phyloP scores from a whole-genome alignment of 2,113 vertebrate species.

The Phalacrocorax pelagicus region DNA sequence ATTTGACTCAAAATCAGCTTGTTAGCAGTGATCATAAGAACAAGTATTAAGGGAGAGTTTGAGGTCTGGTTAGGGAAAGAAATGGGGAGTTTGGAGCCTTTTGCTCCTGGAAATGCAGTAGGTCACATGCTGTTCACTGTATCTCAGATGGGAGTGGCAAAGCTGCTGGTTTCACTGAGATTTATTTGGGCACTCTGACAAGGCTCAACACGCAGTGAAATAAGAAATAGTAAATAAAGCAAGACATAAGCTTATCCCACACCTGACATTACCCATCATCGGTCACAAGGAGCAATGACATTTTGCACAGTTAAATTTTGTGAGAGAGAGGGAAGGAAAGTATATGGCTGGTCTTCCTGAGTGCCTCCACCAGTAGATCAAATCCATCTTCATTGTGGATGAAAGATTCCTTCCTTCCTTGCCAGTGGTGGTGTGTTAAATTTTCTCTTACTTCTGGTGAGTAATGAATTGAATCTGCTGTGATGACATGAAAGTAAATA shows the following conservation, averaged over 20 bases:
- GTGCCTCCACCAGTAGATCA: not conserved
- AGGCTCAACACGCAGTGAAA: not conserved
- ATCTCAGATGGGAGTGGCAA: not conserved
- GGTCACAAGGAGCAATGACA: conserved; percentile 47
- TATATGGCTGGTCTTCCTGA: not conserved
- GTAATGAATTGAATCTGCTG: conserved; percentile 2
- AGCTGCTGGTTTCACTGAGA: not conserved
- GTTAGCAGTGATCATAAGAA: not conserved
- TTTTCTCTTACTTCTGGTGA: conserved; percentile 22
- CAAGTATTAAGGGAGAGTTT: not conserved
- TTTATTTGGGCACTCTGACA: conserved; percentile 34
- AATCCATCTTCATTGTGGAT: not conserved
- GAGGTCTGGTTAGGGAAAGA: not conserved
- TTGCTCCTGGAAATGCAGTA: not conserved
- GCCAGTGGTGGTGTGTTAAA: not conserved
- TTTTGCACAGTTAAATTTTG: conserved; percentile 15
- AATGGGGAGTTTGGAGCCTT: not conserved
- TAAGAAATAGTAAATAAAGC: conserved; percentile 53
- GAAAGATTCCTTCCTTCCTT: not conserved
- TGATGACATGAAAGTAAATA: not conserved
- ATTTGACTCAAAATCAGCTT: not conserved
- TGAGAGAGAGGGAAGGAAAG: not conserved
- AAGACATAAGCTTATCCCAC: conserved; percentile 39
- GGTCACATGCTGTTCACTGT: not conserved
- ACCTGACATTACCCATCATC: conserved; percentile 49